These are phyloP conservation scores for Hydrocynus forskahlii DNA, from an alignment of 2,797 vertebrate species.

Conservation along the genomic window DNA sequence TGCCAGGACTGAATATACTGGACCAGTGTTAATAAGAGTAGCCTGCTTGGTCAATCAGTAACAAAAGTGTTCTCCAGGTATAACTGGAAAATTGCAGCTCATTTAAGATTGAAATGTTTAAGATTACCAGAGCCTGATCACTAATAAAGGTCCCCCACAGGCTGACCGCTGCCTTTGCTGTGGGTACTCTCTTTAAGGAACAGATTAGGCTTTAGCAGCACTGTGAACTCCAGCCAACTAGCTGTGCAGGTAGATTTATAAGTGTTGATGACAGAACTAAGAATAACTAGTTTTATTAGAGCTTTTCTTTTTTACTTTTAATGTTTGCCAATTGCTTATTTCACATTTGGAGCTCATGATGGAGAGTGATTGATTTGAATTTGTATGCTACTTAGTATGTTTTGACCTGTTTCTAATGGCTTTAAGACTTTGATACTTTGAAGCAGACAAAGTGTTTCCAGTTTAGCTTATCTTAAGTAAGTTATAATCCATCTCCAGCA, in stretches of 20 bases:
- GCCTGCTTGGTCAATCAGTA: too few species aligned
- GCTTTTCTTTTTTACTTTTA: too few species aligned
- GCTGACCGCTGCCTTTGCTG: conserved; percentile 2
- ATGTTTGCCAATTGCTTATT: too few species aligned
- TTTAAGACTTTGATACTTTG: background rate
- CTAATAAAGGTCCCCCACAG: conserved; percentile 13
- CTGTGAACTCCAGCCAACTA: background rate
- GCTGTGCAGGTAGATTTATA: background rate
- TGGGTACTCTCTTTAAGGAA: conserved; percentile 42
- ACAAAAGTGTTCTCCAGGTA: too few species aligned
- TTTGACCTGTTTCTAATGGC: background rate
- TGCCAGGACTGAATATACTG: too few species aligned
- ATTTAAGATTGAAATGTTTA: too few species aligned
- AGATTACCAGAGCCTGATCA: background rate
- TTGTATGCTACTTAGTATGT: too few species aligned
- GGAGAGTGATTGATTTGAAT: too few species aligned
- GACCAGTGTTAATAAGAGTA: background rate
- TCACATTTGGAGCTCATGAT: too few species aligned
- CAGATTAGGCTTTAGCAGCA: conserved; percentile 6
- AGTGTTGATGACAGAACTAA: too few species aligned
- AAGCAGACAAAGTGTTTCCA: background rate
- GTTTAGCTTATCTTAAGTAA: conserved; percentile 6
- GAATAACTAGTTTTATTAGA: too few species aligned
- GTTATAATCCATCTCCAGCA: background rate
- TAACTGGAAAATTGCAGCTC: too few species aligned